Evolutionary conservation across 2,797 vertebrate genomes (phyloP).

Genomic region (Crypturellus tataupa): DNA sequence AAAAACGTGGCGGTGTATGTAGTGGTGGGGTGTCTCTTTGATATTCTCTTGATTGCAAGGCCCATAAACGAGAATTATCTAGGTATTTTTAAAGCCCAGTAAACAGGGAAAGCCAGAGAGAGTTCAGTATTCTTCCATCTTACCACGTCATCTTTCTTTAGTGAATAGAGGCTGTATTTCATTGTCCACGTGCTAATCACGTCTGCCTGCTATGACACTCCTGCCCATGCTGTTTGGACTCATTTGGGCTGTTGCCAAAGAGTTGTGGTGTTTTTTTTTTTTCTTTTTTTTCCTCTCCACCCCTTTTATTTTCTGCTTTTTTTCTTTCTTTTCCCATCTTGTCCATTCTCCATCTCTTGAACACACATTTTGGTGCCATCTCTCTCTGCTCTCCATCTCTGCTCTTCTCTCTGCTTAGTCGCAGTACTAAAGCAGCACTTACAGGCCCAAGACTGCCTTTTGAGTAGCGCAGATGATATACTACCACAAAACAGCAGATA

Average conservation of each 20-base stretch:
- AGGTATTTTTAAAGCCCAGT: not conserved
- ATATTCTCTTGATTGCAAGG: not conserved
- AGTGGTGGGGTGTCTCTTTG: not conserved
- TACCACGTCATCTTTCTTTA: not conserved
- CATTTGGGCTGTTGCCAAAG: not conserved
- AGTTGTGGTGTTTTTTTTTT: not conserved
- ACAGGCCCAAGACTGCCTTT: not conserved
- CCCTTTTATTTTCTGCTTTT: not conserved
- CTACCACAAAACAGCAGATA: not conserved
- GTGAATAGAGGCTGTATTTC: not conserved
- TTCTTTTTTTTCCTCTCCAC: not conserved
- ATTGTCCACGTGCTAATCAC: not conserved
- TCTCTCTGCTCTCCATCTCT: not conserved
- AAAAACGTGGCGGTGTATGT: not conserved
- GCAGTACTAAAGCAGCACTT: not conserved
- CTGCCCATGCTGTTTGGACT: not conserved
- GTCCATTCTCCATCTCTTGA: not conserved
- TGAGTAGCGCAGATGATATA: not conserved
- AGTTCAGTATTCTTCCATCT: not conserved
- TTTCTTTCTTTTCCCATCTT: not conserved
- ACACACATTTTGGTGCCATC: rapidly evolving
- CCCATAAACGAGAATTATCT: not conserved
- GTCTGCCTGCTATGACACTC: not conserved
- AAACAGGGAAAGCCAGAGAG: not conserved
- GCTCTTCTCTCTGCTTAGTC: not conserved